Evolutionary conservation across 2,888 invertebrate genomes (phyloP).

Genomic region (Pardosa pseudoannulata): DNA sequence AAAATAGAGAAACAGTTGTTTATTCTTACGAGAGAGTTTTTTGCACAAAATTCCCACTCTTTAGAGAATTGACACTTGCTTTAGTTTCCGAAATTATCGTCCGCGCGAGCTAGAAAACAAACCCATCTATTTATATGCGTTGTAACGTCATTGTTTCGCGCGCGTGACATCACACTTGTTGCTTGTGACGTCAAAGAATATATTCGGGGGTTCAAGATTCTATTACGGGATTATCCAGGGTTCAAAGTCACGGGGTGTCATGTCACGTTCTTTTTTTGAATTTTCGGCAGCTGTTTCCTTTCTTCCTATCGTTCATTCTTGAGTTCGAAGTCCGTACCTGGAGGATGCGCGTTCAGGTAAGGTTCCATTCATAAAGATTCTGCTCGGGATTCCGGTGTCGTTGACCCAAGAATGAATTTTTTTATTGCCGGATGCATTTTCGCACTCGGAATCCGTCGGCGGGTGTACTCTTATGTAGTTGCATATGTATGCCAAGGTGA

Average conservation of each 20-base stretch:
- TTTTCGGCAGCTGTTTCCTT: slow-evolving; percentile 42
- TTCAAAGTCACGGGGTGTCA: slow-evolving; percentile 11
- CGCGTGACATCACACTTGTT: slow-evolving; percentile 63
- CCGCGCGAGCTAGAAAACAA: too few relatives aligned
- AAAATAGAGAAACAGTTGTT: too few relatives aligned
- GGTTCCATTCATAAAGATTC: slow-evolving; percentile 21
- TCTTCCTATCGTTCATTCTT: slow-evolving; percentile 40
- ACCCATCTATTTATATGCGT: not conserved
- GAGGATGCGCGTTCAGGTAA: slow-evolving; percentile 27
- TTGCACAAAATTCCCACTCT: too few relatives aligned
- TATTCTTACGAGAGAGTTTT: too few relatives aligned
- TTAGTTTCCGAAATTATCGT: too few relatives aligned
- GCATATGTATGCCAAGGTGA: not conserved
- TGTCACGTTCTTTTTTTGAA: slow-evolving; percentile 8
- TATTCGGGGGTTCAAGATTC: slow-evolving; percentile 19
- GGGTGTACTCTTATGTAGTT: too few relatives aligned
- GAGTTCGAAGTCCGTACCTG: slow-evolving; percentile 17
- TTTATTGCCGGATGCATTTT: not conserved
- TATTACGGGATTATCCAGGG: slow-evolving; percentile 36
- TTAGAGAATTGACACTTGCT: too few relatives aligned
- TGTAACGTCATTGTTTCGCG: slow-evolving; percentile 35
- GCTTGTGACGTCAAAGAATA: slow-evolving; percentile 55
- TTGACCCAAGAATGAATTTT: slow-evolving; percentile 29
- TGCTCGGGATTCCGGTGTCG: slow-evolving; percentile 27
- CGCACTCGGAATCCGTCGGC: too few relatives aligned